A percentile compares a stretch with the other conserved stretches of the same genome.
Evolutionary conservation across 2,797 vertebrate species (phyloP).

Genomic region (Nyctibius grandis): DNA sequence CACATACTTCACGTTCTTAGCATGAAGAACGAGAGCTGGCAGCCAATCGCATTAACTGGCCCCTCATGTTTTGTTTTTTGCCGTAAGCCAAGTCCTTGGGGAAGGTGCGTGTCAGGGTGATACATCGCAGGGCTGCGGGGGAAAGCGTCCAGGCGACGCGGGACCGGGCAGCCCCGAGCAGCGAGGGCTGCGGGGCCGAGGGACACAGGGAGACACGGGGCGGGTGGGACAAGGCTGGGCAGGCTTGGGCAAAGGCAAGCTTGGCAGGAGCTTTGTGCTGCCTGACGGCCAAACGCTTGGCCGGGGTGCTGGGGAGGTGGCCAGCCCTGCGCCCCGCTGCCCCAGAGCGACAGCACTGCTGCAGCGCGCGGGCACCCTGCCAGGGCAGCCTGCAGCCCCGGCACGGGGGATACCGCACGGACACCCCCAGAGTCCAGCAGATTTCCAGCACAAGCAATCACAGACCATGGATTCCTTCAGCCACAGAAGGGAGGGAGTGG

Average conservation of each 20-base stretch:
- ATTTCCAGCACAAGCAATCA: background rate
- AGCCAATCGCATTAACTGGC: background rate
- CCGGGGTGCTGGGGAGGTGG: background rate
- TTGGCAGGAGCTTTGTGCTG: background rate
- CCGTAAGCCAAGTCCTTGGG: background rate
- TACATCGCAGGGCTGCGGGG: rapidly evolving
- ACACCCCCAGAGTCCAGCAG: background rate
- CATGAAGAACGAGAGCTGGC: background rate
- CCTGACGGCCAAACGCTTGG: background rate
- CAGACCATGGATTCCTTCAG: background rate
- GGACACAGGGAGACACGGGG: rapidly evolving
- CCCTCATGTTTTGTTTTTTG: background rate
- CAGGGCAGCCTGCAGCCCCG: background rate
- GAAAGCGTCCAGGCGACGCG: rapidly evolving
- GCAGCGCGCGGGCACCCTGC: background rate
- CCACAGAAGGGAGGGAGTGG: background rate
- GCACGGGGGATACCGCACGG: rapidly evolving
- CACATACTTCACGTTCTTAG: background rate
- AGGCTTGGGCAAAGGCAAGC: background rate
- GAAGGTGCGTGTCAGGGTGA: background rate
- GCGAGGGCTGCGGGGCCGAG: rapidly evolving
- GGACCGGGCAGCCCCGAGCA: background rate
- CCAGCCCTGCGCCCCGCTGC: background rate
- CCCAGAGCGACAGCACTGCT: background rate
- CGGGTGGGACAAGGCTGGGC: background rate